Evolutionary conservation across 2,797 vertebrate genomes (phyloP).

Genomic region (Periophthalmus magnuspinnatus): DNA sequence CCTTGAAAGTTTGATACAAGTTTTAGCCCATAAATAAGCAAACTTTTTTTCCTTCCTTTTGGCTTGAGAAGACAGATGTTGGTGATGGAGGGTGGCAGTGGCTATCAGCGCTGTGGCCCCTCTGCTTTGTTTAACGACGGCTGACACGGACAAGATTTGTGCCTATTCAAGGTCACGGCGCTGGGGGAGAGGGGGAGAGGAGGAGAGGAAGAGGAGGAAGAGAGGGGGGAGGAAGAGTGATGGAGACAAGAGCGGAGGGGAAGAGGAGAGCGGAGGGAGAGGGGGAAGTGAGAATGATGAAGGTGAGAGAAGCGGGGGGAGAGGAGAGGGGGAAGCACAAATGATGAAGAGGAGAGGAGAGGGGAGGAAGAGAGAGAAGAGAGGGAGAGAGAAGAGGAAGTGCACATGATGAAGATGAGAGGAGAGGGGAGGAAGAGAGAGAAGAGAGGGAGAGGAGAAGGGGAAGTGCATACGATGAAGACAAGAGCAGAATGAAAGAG

Average conservation of each 20-base stretch:
- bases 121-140: conserved; percentile 72
- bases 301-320: no score
- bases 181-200: conserved; percentile 55
- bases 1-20: conserved; percentile 11
- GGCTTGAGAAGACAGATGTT: conserved; percentile 42
- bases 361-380: no score
- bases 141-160: conserved; percentile 74
- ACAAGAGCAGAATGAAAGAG: no score
- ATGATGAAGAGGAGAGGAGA: no score
- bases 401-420: no score
- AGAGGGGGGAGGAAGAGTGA: conserved; percentile 5
- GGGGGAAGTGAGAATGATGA: no score
- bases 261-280: no score
- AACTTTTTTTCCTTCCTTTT: conserved; percentile 19
- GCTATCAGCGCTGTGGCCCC: conserved; percentile 45
- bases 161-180: conserved; percentile 69
- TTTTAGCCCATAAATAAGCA: conserved; percentile 21
- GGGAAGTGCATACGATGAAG: no score
- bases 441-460: no score
- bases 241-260: not conserved
- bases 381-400: no score
- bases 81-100: conserved; percentile 34
- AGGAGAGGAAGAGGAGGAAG: conserved; percentile 62
- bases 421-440: conserved; percentile 38
- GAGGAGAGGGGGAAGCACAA: no score